Conservation (phyloP, 2,797 vertebrate species). For the Leptoclinus maculatus region DNA sequence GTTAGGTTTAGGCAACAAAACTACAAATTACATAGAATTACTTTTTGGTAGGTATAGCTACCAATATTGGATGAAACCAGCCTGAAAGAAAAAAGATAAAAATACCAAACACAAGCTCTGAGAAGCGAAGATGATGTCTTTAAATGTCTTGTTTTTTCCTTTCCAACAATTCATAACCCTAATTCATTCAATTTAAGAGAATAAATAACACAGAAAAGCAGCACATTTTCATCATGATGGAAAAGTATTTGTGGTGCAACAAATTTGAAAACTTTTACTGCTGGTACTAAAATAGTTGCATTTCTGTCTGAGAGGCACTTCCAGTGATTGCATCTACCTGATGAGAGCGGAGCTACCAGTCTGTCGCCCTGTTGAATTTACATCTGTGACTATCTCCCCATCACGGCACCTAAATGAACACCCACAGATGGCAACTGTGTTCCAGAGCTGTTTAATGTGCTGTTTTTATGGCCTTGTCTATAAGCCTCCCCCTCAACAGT, state of each 20-base stretch:
- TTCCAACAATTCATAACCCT: not conserved
- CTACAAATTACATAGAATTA: too few relatives aligned
- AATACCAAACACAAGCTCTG: not conserved
- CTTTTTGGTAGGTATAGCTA: too few relatives aligned
- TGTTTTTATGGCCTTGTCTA: slow-evolving; percentile 45
- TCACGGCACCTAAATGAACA: slow-evolving; percentile 56
- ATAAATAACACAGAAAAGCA: not conserved
- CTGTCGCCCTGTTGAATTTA: slow-evolving; percentile 60
- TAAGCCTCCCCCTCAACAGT: slow-evolving; percentile 33
- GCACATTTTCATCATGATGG: not conserved
- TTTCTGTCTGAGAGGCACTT: slow-evolving; percentile 42
- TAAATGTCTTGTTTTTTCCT: not conserved
- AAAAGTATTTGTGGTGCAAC: slow-evolving; percentile 4
- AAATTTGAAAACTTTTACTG: slow-evolving; percentile 16
- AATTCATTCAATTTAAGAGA: not conserved
- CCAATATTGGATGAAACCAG: too few relatives aligned
- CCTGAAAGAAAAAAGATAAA: too few relatives aligned
- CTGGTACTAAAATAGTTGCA: slow-evolving; percentile 34
- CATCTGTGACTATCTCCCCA: slow-evolving; percentile 59
- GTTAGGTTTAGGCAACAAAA: too few relatives aligned
- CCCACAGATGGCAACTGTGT: slow-evolving; percentile 64
- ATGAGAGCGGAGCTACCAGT: slow-evolving; percentile 51
- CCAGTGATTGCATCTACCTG: slow-evolving; percentile 38
- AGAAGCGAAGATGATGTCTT: not conserved
- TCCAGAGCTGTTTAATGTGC: slow-evolving; percentile 57